Evolutionary conservation across 2,888 invertebrate genomes (phyloP), one percentile per base, ranked within the genome.

Genomic region (Sinopyrophorus schimmeli): DNA sequence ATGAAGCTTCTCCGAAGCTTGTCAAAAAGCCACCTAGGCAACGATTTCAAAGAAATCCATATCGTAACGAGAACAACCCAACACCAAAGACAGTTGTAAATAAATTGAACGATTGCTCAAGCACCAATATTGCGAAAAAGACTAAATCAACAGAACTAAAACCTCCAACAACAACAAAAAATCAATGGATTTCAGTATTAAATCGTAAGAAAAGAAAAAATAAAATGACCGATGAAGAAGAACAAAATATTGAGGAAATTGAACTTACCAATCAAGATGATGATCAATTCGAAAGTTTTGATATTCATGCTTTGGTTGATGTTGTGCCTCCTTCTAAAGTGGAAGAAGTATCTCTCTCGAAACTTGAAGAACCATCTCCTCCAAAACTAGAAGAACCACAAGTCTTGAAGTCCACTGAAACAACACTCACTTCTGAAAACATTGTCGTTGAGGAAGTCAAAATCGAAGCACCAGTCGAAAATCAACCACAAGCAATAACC

Each of bases 131-230:
- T 15, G 12, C 9, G 28, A 53, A 26, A 37, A 34, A 2, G 27
- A 20, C 6, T 15, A 30, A n/a, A n/a, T n/a, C n/a, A n/a, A 17
- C 11, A 38, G 2, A 39, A 11, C 42, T 41, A 57, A 49, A 56
- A 53, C 35, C 46, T 16, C 47, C 43, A 11, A 48, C 43, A 24
- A n/a, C n/a, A n/a, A 17, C 46, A 26, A 50, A 60, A 12, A 64
- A 63, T 42, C 66, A 70, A 55, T 74, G 74, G 74, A 73, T 74
- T 23, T 64, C 72, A 0, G 74, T 74, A 3, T 69, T 70, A 3
- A 72, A 55, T 46, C 61, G 68, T 21, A 74, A 74, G 55, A 73
- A 72, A 47, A 63, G 73, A 10, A 72, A 71, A 50, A 69, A 67
- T 47, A 66, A 66, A 42, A 60, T 53, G 11, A 30, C 55, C 0